A percentile compares a stretch with the other conserved stretches of the same genome.
Evolutionary conservation across 2,888 invertebrate genomes (phyloP).

Genomic region (Scaptomyza caliginosa): DNA sequence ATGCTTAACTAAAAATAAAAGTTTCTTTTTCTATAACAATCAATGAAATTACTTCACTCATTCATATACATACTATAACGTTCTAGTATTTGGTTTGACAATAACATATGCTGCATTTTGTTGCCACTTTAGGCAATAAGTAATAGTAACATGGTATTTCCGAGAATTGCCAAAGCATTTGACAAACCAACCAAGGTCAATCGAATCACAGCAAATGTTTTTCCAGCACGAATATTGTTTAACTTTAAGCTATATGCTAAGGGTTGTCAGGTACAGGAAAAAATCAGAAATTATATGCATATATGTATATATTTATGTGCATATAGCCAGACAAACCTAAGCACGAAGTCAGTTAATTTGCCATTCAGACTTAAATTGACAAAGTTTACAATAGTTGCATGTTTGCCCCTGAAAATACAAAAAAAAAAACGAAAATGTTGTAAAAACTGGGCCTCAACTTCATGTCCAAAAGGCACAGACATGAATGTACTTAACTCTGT

Average conservation of each 20-base stretch:
- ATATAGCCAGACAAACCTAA: constrained; percentile 38
- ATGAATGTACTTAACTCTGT: background rate
- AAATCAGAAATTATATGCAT: constrained; percentile 18
- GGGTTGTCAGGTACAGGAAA: constrained; percentile 21
- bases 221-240: constrained; percentile 65
- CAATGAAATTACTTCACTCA: background rate
- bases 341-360: constrained; percentile 73
- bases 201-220: constrained; percentile 71
- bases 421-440: too few species aligned
- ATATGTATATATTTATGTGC: constrained; percentile 2
- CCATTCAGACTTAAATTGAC: constrained; percentile 75
- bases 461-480: constrained; percentile 10
- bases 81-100: background rate
- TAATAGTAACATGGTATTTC: constrained; percentile 40
- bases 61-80: constrained; percentile 3
- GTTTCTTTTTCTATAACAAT: background rate
- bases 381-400: constrained; percentile 69
- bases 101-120: constrained; percentile 27
- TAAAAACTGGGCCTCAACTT: constrained; percentile 29
- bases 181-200: constrained; percentile 76
- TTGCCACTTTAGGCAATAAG: constrained; percentile 14
- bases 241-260: constrained; percentile 40
- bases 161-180: constrained; percentile 55
- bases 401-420: constrained; percentile 38
- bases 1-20: too few species aligned